Base-by-base conservation (phyloP, 2,888 invertebrate genomes). In the Brenthis ino region DNA sequence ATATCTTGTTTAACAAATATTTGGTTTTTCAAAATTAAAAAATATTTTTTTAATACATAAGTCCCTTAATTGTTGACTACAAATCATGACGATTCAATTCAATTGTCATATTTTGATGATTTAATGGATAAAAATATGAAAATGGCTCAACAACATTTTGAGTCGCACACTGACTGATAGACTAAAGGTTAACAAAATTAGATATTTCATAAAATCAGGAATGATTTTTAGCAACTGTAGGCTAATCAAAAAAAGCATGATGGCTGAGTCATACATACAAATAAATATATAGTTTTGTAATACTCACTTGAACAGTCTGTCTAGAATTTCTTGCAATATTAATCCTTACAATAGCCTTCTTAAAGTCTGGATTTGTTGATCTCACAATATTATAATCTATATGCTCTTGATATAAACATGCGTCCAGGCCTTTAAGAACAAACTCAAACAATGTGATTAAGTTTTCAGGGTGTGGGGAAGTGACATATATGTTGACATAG, bases 401-500 rank as follows among this genome's bases (percentile, higher is more conserved):
- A 83, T 99, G 99, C 85, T 99, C 99, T 88, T 99, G 96, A 86
- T 99, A 99, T 69, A 97, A 96, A 60, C 99, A 92, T 0, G 97
- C 97, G 87, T 99, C 98, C 79, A 99, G 96, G 0, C 98, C 98
- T 93, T 99, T 99, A 67, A 99, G 95, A 3, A 99, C 94, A 86
- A 99, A 99, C 85, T 99, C 98, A 87, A 99, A 99, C 12, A 99
- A 93, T 0, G 99, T 99, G 71, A 97, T 98, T 83, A 99, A 94
- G 93, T 99, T 99, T 88, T 99, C 99, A 0, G 99, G 99, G 84
- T 98, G 97, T 0, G 99, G 99, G 65, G 99, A 98, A 0, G 99
- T 99, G 51, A 99, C 98, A 90, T 98, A 99, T 72, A 99, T 97
- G 85, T 98, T 99, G 53, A 98, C 97, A 83, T 97, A 97, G 43